A percentile compares a stretch with the other conserved stretches of the same genome.
These are phyloP conservation scores for Cyanoderma ruficeps DNA, from an alignment of 2,113 vertebrate genomes.

Conservation along the genomic window DNA sequence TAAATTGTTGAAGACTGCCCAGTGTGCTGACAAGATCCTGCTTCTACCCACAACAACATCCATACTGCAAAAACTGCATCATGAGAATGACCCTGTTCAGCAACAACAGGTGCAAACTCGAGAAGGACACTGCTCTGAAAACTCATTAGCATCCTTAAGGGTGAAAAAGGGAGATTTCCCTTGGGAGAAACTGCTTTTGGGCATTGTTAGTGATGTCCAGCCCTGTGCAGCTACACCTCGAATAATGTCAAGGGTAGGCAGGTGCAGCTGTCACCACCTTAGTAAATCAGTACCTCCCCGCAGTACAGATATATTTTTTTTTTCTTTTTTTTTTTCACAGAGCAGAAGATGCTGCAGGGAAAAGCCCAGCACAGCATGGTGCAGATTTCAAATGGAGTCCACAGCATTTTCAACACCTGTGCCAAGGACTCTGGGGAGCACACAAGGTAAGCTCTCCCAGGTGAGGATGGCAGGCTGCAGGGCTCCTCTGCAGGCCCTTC, in stretches of 20 bases:
- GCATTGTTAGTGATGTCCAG: not conserved
- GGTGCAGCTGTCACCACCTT: not conserved
- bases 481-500: not conserved
- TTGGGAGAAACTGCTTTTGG: not conserved
- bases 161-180: not conserved
- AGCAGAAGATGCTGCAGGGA: not conserved
- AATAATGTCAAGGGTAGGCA: not conserved
- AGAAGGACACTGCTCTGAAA: not conserved
- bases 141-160: not conserved
- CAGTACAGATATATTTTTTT: not conserved
- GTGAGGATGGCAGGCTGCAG: not conserved
- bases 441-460: not conserved
- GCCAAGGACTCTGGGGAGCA: not conserved
- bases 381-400: not conserved
- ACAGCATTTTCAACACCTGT: not conserved
- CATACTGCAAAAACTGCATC: not conserved
- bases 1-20: not conserved
- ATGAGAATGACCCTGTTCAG: not conserved
- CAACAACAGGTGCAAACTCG: fast-evolving
- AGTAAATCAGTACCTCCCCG: not conserved
- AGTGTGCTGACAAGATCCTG: fast-evolving
- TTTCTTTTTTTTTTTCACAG: too few relatives aligned
- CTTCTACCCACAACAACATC: not conserved
- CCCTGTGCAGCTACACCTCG: not conserved
- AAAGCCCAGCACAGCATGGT: not conserved